These are phyloP conservation scores for Zaprionus lineosus DNA, from an alignment of 2,888 invertebrate species.

Conservation along the genomic window DNA sequence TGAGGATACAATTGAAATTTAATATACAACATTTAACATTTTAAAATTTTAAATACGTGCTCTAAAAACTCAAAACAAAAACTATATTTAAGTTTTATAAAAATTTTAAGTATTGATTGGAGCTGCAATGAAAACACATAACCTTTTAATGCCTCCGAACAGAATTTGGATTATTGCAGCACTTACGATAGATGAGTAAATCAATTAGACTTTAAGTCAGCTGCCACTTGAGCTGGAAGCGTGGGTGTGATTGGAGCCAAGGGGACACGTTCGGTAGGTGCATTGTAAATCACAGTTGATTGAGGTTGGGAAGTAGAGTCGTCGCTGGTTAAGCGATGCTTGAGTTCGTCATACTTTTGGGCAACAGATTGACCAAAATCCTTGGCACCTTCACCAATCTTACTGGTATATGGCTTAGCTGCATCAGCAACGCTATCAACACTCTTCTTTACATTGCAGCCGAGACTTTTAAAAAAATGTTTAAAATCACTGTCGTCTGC, in stretches of 20 bases:
- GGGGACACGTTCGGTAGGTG: constrained; percentile 74
- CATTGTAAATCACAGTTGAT: constrained; percentile 28
- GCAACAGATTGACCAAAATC: constrained; percentile 71
- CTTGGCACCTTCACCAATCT: constrained; percentile 77
- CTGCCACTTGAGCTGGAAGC: no score
- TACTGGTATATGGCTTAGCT: constrained; percentile 76
- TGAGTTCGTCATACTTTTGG: constrained; percentile 78
- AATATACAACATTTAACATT: no score
- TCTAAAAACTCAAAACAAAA: no score
- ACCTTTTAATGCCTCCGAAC: no score
- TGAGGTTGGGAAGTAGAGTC: constrained; percentile 27
- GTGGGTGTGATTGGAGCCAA: constrained; percentile 68
- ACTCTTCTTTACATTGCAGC: constrained; percentile 77
- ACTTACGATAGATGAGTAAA: no score
- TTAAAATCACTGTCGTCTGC: constrained; percentile 72
- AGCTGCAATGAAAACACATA: no score
- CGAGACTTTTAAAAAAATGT: constrained; percentile 73
- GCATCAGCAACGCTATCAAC: constrained; percentile 73
- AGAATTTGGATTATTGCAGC: no score
- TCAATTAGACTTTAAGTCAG: no score
- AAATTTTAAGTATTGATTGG: no score
- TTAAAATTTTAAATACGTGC: no score
- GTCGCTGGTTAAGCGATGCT: constrained; percentile 76
- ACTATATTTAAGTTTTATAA: no score
- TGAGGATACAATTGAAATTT: no score